Conservation (phyloP, 2,888 invertebrate genomes). For the Sylvicola fuscatus region DNA sequence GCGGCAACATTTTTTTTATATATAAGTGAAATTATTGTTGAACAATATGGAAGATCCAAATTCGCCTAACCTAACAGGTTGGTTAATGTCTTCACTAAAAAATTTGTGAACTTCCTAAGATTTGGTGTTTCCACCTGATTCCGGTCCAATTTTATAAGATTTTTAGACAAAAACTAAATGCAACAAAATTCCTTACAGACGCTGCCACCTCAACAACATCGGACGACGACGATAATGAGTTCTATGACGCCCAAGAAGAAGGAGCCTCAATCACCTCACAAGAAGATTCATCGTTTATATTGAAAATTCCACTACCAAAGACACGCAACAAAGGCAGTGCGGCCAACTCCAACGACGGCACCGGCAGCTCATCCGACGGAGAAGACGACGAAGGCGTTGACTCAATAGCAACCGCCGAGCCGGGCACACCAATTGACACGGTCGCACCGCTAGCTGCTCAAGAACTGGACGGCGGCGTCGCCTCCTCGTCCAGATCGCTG, state of each 20-base stretch:
- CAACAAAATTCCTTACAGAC: slow-evolving; percentile 10
- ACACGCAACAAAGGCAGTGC: slow-evolving; percentile 15
- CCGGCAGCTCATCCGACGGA: slow-evolving; percentile 29
- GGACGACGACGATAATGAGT: slow-evolving; percentile 57
- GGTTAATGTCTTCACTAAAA: no score
- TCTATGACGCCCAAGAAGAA: slow-evolving; percentile 46
- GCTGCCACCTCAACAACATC: slow-evolving; percentile 16
- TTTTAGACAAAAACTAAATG: slow-evolving; percentile 1
- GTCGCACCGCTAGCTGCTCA: slow-evolving; percentile 2
- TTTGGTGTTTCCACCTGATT: no score
- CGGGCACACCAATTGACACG: slow-evolving; percentile 1
- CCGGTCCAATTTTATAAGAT: no score
- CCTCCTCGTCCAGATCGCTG: slow-evolving; percentile 3
- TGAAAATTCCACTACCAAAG: slow-evolving; percentile 35
- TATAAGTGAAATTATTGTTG: no score
- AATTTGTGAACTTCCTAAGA: no score
- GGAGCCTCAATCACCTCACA: slow-evolving; percentile 16
- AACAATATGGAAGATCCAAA: no score
- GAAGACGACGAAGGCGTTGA: slow-evolving; percentile 18
- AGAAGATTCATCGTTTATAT: slow-evolving; percentile 35
- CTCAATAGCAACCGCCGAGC: slow-evolving; percentile 16
- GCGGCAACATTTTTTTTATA: no score
- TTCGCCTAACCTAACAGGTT: no score
- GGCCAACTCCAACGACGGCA: slow-evolving; percentile 24
- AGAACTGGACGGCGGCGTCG: slow-evolving; percentile 8